Percentiles rank a stretch among this genome's conserved stretches.
Conservation (phyloP, 2,888 invertebrate species). For the Drosophila nr. medialis region DNA sequence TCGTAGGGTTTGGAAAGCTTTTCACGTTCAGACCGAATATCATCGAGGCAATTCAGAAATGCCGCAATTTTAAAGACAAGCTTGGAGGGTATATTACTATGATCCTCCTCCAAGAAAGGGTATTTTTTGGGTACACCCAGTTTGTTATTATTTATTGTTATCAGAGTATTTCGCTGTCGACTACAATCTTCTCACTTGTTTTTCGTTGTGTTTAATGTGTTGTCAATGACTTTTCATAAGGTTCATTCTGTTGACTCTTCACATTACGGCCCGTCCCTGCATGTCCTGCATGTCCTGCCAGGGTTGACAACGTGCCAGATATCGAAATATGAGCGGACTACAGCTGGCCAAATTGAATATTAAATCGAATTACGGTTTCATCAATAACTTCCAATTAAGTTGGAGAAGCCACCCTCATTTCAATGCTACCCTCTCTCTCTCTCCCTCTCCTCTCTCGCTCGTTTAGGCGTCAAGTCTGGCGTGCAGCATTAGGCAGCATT, state of each 20-base stretch:
- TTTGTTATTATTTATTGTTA: no score
- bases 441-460: neutral
- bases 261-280: constrained; percentile 35
- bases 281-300: constrained; percentile 15
- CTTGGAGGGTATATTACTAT: no score
- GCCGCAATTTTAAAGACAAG: no score
- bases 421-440: neutral
- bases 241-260: constrained; percentile 62
- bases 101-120: no score
- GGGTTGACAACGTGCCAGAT: neutral
- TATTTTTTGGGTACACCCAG: no score
- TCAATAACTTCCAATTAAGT: constrained; percentile 54
- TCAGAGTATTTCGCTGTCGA: no score
- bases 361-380: constrained; percentile 34
- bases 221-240: constrained; percentile 68
- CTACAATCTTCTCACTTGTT: no score
- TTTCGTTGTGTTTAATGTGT: constrained; percentile 9
- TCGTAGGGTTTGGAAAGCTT: constrained; percentile 82
- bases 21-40: constrained; percentile 85
- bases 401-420: constrained; percentile 1
- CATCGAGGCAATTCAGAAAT: constrained; percentile 80
- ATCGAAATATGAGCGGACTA: neutral
- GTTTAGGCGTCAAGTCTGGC: constrained; percentile 26
- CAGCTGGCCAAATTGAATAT: constrained; percentile 14
- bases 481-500: constrained; percentile 40